Base-by-base conservation (phyloP, 2,888 invertebrate species). In the Brenthis daphne region DNA sequence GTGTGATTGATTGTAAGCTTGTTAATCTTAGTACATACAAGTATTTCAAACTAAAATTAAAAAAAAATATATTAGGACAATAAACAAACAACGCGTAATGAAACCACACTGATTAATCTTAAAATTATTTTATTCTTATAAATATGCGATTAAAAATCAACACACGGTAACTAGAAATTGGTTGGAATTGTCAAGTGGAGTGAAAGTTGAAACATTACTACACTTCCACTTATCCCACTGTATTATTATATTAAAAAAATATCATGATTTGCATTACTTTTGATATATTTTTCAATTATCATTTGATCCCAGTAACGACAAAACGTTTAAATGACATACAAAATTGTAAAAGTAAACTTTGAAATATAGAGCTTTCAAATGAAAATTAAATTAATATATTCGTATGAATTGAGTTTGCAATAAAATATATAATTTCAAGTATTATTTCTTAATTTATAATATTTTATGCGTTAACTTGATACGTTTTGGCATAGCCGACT, bases 71-170 rank as follows among this genome's bases (percentile, higher is more conserved):
- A 43, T 37, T 13, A 14, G 20, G 63, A 63, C 63, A 63, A 63
- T 63, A 63, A 63, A 14, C 53, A 14, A 54, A 63, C 53, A 63
- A 63, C 53, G 63, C 24, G 37, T 24, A 51, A 29, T 56, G 4
- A 33, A 20, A 47, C 6, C 13, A 16, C 43, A 53, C 16, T 54
- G 20, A 60, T 4, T 3, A 8, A 4, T n/a, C 16, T 53, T 3
- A n/a, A 16, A 51, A 51, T n/a, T n/a, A 53, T 51, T 51, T 51
- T 14, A 3, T 16, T 53, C 5, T 53, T 43, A 37, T 11, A 2
- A 43, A 43, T 43, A 8, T 43, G 37, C 8, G 37, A 0, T 43
- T 43, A 43, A 11, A 29, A 43, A 43, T 11, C 37, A 11, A 8
- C 2, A 11, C 3, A 43, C 2, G 2, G 8, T 37, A 37, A 43